Evolutionary conservation across 2,888 invertebrate genomes (phyloP).

Genomic region (Helobdella robusta): DNA sequence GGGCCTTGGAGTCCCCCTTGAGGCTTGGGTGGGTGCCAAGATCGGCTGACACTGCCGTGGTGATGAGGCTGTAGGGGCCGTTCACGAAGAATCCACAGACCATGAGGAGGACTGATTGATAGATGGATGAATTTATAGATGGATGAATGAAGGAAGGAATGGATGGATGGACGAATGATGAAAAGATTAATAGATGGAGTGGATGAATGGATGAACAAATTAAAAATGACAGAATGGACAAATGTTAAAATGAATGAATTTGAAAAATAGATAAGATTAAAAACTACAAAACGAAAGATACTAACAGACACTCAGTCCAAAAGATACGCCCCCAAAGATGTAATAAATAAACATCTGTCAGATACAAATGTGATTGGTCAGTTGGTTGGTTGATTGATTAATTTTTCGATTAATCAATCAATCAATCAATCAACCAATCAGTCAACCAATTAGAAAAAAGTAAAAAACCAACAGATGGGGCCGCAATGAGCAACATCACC

Average conservation of each 20-base stretch:
- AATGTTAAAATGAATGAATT: background rate
- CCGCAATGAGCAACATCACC: conserved; percentile 67
- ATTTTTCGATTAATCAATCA: too few relatives aligned
- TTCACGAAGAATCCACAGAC: conserved; percentile 75
- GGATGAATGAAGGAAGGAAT: background rate
- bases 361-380: conserved; percentile 3
- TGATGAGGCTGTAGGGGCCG: conserved; percentile 89
- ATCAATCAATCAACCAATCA: too few relatives aligned
- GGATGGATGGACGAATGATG: background rate
- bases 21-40: conserved; percentile 75
- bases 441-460: too few relatives aligned
- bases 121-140: background rate
- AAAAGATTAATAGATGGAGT: background rate
- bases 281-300: background rate
- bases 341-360: conserved; percentile 70
- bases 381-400: background rate
- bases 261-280: background rate
- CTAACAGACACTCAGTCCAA: conserved; percentile 29
- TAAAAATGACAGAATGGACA: background rate
- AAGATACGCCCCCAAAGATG: conserved; percentile 54
- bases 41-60: conserved; percentile 89
- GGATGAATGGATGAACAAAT: too few relatives aligned
- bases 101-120: conserved; percentile 55
- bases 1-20: conserved; percentile 72
- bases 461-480: conserved; percentile 63